These are phyloP conservation scores for Mellilla xanthometata DNA, from an alignment of 2,888 invertebrate species.

Conservation along the genomic window DNA sequence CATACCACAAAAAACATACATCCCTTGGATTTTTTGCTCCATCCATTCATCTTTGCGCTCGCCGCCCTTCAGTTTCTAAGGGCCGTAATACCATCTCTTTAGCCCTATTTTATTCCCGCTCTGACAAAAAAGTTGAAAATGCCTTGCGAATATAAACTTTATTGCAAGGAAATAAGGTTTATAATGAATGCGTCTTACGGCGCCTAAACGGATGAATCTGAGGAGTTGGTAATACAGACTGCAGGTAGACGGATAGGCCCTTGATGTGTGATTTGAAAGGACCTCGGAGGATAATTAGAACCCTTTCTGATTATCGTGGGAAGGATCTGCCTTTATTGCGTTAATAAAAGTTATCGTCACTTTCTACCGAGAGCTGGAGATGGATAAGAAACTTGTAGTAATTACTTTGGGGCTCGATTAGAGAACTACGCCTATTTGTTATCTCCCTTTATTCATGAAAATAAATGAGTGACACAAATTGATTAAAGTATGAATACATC, in stretches of 20 bases:
- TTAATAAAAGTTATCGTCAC: conserved; percentile 15
- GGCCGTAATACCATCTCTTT: too few relatives aligned
- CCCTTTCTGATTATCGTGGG: conserved; percentile 25
- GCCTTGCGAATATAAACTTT: too few relatives aligned
- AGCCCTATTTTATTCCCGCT: too few relatives aligned
- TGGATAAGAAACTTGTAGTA: background rate
- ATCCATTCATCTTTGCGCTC: conserved; percentile 11
- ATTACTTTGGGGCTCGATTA: too few relatives aligned
- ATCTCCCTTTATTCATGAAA: too few relatives aligned
- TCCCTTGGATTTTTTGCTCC: conserved; percentile 12
- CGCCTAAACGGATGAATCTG: too few relatives aligned
- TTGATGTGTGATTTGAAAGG: conserved; percentile 16
- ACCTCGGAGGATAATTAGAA: conserved; percentile 19
- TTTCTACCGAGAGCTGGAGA: conserved; percentile 1
- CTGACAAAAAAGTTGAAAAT: too few relatives aligned
- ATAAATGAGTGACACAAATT: too few relatives aligned
- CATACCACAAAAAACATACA: conserved; percentile 2
- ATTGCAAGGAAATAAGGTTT: too few relatives aligned
- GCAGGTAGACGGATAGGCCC: conserved; percentile 5
- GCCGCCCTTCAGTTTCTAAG: background rate
- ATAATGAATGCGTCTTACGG: too few relatives aligned
- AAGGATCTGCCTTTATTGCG: conserved; percentile 18
- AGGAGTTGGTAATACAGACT: background rate
- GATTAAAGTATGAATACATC: too few relatives aligned
- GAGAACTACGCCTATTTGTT: too few relatives aligned